Percentiles rank a stretch among this genome's conserved stretches.
These are phyloP conservation scores for Polyommatus icarus DNA, from an alignment of 2,888 invertebrate genomes.

Conservation along the genomic window DNA sequence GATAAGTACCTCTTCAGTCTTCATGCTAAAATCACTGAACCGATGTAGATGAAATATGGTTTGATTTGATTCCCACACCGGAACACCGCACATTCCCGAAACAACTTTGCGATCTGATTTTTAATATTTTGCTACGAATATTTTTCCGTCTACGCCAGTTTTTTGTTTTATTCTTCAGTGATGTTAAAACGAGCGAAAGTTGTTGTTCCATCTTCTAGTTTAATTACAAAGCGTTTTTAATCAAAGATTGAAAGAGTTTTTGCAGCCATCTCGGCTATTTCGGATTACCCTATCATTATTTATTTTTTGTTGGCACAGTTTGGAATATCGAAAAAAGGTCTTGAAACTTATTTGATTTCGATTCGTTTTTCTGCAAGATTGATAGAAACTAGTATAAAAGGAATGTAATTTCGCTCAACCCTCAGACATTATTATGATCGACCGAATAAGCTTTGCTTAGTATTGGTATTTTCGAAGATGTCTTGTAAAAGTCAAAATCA, in stretches of 20 bases:
- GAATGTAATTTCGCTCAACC: constrained; percentile 12
- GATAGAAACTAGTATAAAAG: constrained; percentile 7
- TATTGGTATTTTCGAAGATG: neutral
- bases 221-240: constrained; percentile 7
- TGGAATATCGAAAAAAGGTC: constrained; percentile 9
- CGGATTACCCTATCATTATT: constrained; percentile 9
- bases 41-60: too few relatives aligned
- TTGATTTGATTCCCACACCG: too few relatives aligned
- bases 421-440: constrained; percentile 7
- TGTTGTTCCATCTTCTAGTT: neutral
- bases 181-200: neutral
- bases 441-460: neutral
- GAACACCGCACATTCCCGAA: neutral
- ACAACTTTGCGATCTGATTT: neutral
- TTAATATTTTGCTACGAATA: neutral
- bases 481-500: neutral
- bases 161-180: neutral
- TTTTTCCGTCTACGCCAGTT: neutral
- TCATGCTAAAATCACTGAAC: too few relatives aligned
- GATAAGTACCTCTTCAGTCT: too few relatives aligned
- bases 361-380: constrained; percentile 5
- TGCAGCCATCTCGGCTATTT: neutral
- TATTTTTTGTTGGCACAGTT: neutral
- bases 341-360: constrained; percentile 12
- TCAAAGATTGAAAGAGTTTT: neutral